Evolutionary conservation across 2,888 invertebrate species (phyloP), one percentile per base, ranked within the genome.

Genomic region (Thymelicus lineola): DNA sequence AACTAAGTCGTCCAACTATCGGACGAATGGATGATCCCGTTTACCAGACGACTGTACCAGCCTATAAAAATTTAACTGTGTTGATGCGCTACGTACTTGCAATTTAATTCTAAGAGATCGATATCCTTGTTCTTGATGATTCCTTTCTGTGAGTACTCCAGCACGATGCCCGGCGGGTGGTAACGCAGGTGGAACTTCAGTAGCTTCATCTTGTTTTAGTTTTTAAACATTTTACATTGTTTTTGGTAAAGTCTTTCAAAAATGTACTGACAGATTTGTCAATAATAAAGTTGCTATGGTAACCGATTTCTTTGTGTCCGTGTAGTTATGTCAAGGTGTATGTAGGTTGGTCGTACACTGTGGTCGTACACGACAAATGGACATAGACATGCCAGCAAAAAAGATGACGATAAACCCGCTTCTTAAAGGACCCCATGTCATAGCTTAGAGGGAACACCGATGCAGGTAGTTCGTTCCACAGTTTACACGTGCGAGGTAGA

Each of bases 101-200:
- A 81, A 72, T 95, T 90, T 61, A 96, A 87, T 74, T 96, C 95
- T 68, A 96, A 84, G 0, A 96, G 90, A 83, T 96, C 96, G 59
- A 96, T 95, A 68, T 95, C 95, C 80, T 95, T 95, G 53, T 94
- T 95, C 78, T 94, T 95, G 9, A 91, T 84, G 17, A 92, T 87
- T 1, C 95, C 95, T 48, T 94, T 93, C 78, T 95, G 94, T 9
- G 90, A 83, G 78, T 95, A 96, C 79, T 96, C 95, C 79, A 96
- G 85, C 10, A 95, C 95, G 67, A 96, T 91, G 17, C 96, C 96
- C 73, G 96, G 96, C 0, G 96, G 96, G 78, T 96, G 95, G 82
- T 96, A 96, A 71, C 96, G 94, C 42, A 96, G 87, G 83, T 96
- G 95, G 79, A 97, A 95, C 87, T 95, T 96, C 70, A 95, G 88